Percentiles rank a stretch among this genome's conserved stretches.
Evolutionary conservation across 2,888 invertebrate species (phyloP).

Genomic region (Conops quadrifasciatus): DNA sequence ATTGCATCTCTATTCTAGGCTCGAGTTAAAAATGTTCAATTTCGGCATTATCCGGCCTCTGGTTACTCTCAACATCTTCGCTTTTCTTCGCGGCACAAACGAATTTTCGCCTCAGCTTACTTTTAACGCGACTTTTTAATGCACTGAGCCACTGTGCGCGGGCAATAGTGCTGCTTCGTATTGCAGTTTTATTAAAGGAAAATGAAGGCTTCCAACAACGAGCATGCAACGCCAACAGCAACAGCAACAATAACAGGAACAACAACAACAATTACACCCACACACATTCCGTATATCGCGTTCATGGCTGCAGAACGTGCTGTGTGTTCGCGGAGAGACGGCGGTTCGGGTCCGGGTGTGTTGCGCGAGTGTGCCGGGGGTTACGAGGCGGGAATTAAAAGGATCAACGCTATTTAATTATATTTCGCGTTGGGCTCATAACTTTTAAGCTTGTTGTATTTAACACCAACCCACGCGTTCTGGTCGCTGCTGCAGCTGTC

Average conservation of each 20-base stretch:
- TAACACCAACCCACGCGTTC: conserved; percentile 22
- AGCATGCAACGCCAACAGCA: neutral
- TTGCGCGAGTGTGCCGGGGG: neutral
- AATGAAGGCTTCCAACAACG: neutral
- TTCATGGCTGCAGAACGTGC: neutral
- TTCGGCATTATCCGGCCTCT: no score
- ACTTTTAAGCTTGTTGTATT: conserved; percentile 24
- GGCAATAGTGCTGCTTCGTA: neutral
- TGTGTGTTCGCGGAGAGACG: neutral
- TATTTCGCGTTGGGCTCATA: conserved; percentile 28
- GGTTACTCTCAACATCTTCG: no score
- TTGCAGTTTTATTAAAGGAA: neutral
- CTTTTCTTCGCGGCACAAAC: no score
- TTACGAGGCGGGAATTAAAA: conserved; percentile 26
- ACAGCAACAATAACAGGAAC: neutral
- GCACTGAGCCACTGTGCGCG: neutral
- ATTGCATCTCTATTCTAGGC: no score
- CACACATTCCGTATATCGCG: conserved; percentile 1
- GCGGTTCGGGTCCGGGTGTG: neutral
- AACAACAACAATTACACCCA: conserved; percentile 13
- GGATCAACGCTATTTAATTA: conserved; percentile 33
- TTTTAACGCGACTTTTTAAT: no score
- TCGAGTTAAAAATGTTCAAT: no score
- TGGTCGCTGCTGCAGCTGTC: neutral
- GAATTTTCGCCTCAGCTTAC: no score